Percentiles rank a stretch among this genome's conserved stretches.
Conservation (phyloP, 2,888 invertebrate species). For the Lottia scabra region DNA sequence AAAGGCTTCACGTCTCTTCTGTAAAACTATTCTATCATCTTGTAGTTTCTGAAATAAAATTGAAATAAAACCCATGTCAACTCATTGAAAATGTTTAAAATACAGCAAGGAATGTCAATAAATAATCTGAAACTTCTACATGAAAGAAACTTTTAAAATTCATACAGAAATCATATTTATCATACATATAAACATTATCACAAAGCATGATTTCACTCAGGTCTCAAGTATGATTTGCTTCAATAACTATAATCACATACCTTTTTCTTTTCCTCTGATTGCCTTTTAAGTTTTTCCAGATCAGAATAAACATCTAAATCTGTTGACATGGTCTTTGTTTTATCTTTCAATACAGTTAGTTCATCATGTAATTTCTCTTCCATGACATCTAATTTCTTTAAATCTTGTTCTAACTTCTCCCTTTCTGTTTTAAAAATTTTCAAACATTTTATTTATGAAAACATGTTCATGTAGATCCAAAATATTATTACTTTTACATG, state of each 20-base stretch:
- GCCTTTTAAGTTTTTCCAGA: constrained; percentile 72
- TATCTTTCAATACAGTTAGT: constrained; percentile 70
- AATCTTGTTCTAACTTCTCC: constrained; percentile 68
- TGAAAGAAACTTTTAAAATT: no score
- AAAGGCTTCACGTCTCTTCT: constrained; percentile 61
- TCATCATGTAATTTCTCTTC: constrained; percentile 78
- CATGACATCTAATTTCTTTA: constrained; percentile 75
- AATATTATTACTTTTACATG: no score
- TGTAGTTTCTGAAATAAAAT: constrained; percentile 59
- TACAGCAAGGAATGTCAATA: no score
- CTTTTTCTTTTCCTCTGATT: constrained; percentile 73
- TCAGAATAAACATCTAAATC: constrained; percentile 77
- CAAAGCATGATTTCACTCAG: no score
- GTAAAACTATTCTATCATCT: constrained; percentile 61
- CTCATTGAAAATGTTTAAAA: no score
- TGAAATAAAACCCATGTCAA: neutral
- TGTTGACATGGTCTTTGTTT: constrained; percentile 74
- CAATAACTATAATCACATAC: constrained; percentile 31
- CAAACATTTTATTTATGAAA: no score
- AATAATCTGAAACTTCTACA: no score
- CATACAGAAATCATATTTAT: no score
- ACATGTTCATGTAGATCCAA: no score
- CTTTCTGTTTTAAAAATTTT: constrained; percentile 38
- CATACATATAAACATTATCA: neutral
- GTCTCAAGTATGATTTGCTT: no score